These are phyloP conservation scores for Lasius fuliginosus DNA, from an alignment of 2,888 invertebrate genomes.

Conservation along the genomic window DNA sequence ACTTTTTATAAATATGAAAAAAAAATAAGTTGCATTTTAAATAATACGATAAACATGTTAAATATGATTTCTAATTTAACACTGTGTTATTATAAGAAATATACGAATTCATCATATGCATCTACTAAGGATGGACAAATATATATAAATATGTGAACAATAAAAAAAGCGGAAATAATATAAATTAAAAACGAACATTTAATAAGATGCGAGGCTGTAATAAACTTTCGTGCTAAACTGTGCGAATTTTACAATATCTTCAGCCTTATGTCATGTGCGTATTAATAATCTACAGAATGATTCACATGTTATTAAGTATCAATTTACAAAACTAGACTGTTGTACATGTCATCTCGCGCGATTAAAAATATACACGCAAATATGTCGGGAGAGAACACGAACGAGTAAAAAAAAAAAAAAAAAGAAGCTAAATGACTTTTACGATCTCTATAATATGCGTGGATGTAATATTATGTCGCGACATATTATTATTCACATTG, in stretches of 20 bases:
- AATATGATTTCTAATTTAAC: background rate
- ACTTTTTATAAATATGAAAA: background rate
- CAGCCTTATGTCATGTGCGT: constrained; percentile 55
- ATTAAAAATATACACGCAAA: background rate
- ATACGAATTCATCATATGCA: too few relatives aligned
- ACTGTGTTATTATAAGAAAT: background rate
- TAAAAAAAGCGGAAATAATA: too few relatives aligned
- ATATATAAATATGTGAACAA: too few relatives aligned
- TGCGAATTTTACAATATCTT: background rate
- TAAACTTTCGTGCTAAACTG: background rate
- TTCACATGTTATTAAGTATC: constrained; percentile 81
- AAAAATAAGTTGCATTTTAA: background rate
- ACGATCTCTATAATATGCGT: too few relatives aligned
- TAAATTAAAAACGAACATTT: too few relatives aligned
- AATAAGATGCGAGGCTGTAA: background rate
- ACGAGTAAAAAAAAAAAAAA: background rate
- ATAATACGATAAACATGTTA: background rate
- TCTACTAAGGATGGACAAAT: too few relatives aligned
- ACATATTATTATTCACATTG: too few relatives aligned
- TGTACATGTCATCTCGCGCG: constrained; percentile 50
- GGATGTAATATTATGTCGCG: too few relatives aligned
- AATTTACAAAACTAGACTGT: constrained; percentile 39
- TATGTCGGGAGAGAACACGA: background rate
- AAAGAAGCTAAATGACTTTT: too few relatives aligned
- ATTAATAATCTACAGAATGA: constrained; percentile 79